A percentile compares a stretch with the other conserved stretches of the same genome.
Evolutionary conservation across 2,888 invertebrate species (phyloP).

Genomic region (Hypena proboscidalis): DNA sequence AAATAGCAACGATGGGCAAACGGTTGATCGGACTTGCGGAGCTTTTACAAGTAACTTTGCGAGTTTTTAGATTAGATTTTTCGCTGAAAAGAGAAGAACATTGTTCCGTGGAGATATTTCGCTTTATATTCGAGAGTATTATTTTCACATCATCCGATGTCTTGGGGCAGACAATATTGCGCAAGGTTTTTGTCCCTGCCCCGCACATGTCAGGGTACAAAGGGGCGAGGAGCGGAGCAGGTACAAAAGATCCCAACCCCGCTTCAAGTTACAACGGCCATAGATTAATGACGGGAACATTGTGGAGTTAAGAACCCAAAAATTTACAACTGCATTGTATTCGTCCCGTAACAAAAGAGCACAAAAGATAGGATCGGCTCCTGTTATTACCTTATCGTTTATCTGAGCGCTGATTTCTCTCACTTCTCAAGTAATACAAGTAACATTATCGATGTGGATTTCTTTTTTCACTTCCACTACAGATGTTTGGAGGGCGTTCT

Average conservation of each 20-base stretch:
- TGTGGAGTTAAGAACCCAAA: constrained; percentile 83
- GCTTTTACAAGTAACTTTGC: constrained; percentile 46
- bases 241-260: constrained; percentile 78
- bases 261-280: constrained; percentile 81
- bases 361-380: constrained; percentile 81
- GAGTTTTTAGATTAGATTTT: constrained; percentile 57
- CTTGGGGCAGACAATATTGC: constrained; percentile 75
- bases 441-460: constrained; percentile 67
- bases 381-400: constrained; percentile 83
- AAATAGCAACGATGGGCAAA: constrained; percentile 68
- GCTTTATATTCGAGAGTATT: constrained; percentile 65
- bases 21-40: constrained; percentile 55
- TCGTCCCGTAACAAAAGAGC: constrained; percentile 67
- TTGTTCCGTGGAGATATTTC: constrained; percentile 24
- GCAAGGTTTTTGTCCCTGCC: constrained; percentile 78
- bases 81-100: constrained; percentile 22
- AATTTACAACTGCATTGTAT: constrained; percentile 84
- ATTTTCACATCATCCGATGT: constrained; percentile 74
- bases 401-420: constrained; percentile 77
- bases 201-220: constrained; percentile 81
- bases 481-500: constrained; percentile 80
- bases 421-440: constrained; percentile 78
- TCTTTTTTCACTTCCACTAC: constrained; percentile 56
- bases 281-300: constrained; percentile 83
- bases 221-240: constrained; percentile 72